Base-by-base conservation (phyloP, 1,140 invertebrate genomes). In the Solenopsis fugax region DNA sequence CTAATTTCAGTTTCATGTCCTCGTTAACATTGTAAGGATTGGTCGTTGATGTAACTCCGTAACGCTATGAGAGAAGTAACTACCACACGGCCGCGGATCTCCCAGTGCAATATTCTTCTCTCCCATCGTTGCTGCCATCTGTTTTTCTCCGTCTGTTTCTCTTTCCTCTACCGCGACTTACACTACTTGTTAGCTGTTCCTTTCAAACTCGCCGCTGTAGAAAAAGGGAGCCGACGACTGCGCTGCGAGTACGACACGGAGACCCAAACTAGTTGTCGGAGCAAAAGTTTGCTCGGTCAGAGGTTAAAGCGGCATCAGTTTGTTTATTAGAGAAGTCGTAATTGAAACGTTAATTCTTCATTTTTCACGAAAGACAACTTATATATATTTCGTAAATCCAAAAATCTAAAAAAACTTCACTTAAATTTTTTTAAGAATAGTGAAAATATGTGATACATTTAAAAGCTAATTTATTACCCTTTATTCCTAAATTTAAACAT, bases 1-100 rank as follows among this genome's bases (percentile, higher is more conserved):
- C 24, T 84, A 82, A 82, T 82, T 84, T 84, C 37, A 84, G 80
- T 84, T 84, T 75, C 69, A 84, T 84, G 80, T 75, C 56, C 54
- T 84, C 69, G 80, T 84, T 84, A 84, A 84, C 69, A 41, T 84
- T 73, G 69, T 75, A 84, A 60, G 41, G 24, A 84, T 84, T 60
- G 41, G 24, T 48, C 67, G 67, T 45, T 73, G 80, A 73, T 73
- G 45, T 84, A 84, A 84, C 54, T 75, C 73, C 54, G 54, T 73
- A 73, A 73, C 69, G 80, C n/a, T 21, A 50, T 12, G 12, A 37
- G 48, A 82, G 80, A 41, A 45, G 29, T 86, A 65, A 85, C 50
- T 81, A 41, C 58, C 52, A 62, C 45, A 45, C 50, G 41, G 34
- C 18, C 50, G 34, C 34, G 7, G 21, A 29, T 71, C 16, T 29